A percentile compares a stretch with the other conserved stretches of the same genome.
Conservation (phyloP, 2,113 vertebrate species). For the Chroicocephalus ridibundus region DNA sequence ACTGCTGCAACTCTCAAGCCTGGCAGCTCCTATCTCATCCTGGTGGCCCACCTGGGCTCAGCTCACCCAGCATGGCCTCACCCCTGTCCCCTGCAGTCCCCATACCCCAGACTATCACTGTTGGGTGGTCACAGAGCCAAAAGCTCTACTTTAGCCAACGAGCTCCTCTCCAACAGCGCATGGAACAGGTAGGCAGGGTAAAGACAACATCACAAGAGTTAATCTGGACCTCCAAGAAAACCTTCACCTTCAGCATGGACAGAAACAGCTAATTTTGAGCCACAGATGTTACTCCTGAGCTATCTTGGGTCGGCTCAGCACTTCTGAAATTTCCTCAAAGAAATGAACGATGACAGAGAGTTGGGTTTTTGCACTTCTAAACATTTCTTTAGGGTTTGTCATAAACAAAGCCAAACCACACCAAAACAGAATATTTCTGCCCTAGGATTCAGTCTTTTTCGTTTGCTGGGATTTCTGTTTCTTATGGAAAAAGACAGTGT, state of each 20-base stretch:
- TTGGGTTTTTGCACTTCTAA: background rate
- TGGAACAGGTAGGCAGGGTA: background rate
- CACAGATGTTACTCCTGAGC: background rate
- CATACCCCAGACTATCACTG: accelerated
- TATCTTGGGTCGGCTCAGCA: background rate
- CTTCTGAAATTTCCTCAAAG: background rate
- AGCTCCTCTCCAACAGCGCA: background rate
- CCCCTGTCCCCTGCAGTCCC: background rate
- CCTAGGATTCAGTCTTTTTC: background rate
- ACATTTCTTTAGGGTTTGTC: background rate
- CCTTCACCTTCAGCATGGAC: background rate
- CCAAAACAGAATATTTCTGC: background rate
- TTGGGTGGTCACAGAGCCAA: background rate
- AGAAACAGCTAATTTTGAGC: background rate
- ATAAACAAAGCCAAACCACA: background rate
- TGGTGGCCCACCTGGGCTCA: background rate
- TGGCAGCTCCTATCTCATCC: background rate
- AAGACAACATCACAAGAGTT: background rate
- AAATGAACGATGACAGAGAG: background rate
- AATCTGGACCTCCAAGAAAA: background rate
- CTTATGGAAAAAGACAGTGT: background rate
- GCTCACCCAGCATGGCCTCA: background rate
- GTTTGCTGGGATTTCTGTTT: background rate
- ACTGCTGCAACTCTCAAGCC: background rate
- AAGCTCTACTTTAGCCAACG: background rate